Percentiles rank a stretch among this genome's conserved stretches.
phyloP scores from a whole-genome alignment of 2,113 vertebrate species.

The Passer montanus region DNA sequence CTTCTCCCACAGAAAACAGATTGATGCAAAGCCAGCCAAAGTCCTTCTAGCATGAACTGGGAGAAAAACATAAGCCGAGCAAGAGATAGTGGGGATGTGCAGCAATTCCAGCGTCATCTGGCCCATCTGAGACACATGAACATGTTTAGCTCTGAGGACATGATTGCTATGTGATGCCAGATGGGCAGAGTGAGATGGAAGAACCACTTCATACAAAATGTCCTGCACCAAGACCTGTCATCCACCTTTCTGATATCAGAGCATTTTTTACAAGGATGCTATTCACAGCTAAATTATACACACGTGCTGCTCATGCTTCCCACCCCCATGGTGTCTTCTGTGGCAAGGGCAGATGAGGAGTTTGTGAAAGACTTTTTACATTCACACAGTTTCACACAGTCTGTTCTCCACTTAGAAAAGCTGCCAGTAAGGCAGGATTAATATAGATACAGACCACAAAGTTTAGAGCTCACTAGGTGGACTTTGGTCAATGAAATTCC shows the following conservation, averaged over 20 bases:
- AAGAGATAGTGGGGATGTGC: not conserved
- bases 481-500: not conserved
- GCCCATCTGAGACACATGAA: not conserved
- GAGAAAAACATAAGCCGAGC: not conserved
- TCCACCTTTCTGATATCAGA: not conserved
- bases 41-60: not conserved
- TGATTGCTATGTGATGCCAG: not conserved
- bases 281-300: not conserved
- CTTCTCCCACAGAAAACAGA: not conserved
- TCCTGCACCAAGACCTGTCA: not conserved
- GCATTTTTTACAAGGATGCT: not conserved
- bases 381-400: not conserved
- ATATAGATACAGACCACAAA: not conserved
- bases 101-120: constrained; percentile 3
- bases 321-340: no score
- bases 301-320: not conserved
- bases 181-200: not conserved
- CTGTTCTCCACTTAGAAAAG: not conserved
- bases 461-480: not conserved
- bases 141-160: not conserved
- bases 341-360: not conserved
- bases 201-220: not conserved
- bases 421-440: not conserved
- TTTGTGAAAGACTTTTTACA: not conserved
- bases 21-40: constrained; percentile 3